These are phyloP conservation scores for Eupsittula cactorum DNA, from an alignment of 2,113 vertebrate species.

Conservation along the genomic window DNA sequence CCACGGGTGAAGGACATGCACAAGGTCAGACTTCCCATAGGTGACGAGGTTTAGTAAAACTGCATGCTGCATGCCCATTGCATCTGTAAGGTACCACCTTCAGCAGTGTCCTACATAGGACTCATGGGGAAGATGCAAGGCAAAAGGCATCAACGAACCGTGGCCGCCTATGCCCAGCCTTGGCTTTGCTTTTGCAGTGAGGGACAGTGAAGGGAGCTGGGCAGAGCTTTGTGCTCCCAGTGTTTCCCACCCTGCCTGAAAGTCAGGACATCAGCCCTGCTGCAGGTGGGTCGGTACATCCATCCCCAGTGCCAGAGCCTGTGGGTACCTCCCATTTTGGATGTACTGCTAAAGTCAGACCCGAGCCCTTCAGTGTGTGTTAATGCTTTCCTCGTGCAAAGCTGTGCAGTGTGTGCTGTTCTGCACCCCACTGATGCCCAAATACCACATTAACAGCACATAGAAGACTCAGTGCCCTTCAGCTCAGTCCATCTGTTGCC, in stretches of 20 bases:
- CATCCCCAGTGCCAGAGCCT: not conserved
- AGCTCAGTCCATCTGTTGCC: not conserved
- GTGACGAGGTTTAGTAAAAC: accelerated
- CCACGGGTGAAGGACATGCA: constrained; percentile 93
- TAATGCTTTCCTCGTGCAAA: not conserved
- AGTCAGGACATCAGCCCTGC: accelerated
- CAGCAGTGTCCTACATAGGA: accelerated
- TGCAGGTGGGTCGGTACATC: accelerated
- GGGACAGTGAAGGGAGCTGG: not conserved
- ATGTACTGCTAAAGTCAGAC: not conserved
- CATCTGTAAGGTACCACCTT: not conserved
- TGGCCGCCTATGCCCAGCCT: accelerated
- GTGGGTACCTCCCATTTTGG: not conserved
- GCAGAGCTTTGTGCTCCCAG: not conserved
- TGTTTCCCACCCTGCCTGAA: accelerated
- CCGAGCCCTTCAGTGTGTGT: accelerated
- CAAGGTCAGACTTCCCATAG: constrained; percentile 78
- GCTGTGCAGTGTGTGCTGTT: not conserved
- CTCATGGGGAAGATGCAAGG: accelerated
- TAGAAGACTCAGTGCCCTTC: accelerated
- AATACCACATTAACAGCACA: accelerated
- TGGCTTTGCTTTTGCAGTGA: not conserved
- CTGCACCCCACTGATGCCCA: not conserved
- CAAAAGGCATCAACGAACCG: accelerated
- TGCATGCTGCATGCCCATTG: accelerated